A percentile compares a stretch with the other conserved stretches of the same genome.
Conservation (phyloP, 37 sponge, comb jelly and placozoan species). For the Diacarnus erythraeanus region DNA sequence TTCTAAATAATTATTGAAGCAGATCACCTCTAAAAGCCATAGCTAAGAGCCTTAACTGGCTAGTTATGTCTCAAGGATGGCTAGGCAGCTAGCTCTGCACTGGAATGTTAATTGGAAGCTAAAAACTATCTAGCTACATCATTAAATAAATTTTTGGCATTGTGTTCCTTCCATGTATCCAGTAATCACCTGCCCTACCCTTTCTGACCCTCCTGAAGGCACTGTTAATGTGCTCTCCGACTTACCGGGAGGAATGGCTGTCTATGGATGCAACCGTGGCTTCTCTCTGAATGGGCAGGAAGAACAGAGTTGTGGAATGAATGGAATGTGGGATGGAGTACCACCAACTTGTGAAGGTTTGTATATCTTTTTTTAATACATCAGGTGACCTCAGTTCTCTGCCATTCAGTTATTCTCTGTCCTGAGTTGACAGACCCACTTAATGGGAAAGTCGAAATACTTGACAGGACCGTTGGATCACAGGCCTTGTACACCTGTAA, state of each 20-base stretch:
- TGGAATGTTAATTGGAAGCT: no score
- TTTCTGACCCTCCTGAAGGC: constrained; percentile 20
- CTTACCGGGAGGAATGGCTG: constrained; percentile 1
- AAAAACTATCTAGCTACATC: no score
- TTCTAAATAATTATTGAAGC: no score
- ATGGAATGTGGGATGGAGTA: constrained; percentile 38
- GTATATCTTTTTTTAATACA: background rate
- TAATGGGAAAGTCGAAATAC: background rate
- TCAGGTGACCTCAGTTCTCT: background rate
- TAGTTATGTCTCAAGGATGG: no score
- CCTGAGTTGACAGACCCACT: constrained; percentile 10
- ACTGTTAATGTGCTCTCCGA: background rate
- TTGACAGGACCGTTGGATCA: background rate
- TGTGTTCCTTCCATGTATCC: no score
- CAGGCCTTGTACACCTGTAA: constrained; percentile 7
- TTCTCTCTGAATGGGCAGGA: constrained; percentile 31
- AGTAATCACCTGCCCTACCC: constrained; percentile 33
- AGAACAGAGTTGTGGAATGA: constrained; percentile 25
- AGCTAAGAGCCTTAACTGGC: no score
- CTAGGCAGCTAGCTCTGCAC: no score
- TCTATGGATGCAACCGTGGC: constrained; percentile 33
- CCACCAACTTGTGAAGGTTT: constrained; percentile 39
- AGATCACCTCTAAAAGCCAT: no score
- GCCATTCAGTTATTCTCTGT: background rate
- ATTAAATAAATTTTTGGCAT: no score